These are phyloP conservation scores for Epistrophe eligans DNA, from an alignment of 2,888 invertebrate genomes.

Conservation along the genomic window DNA sequence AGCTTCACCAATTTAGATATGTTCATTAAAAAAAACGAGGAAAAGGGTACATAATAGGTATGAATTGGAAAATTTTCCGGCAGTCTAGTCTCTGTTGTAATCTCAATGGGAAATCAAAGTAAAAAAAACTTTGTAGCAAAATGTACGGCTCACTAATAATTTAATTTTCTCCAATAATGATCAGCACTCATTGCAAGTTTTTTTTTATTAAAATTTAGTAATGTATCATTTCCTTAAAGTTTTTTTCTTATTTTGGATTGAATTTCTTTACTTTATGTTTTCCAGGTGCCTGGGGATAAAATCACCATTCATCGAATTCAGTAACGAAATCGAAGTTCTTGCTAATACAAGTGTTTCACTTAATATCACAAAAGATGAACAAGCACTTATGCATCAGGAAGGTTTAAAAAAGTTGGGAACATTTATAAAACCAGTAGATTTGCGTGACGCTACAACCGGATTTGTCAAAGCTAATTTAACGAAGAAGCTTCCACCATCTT, in stretches of 20 bases:
- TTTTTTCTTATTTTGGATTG: neutral
- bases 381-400: slow-evolving; percentile 83
- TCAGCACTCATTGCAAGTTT: no score
- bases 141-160: no score
- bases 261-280: slow-evolving; percentile 32
- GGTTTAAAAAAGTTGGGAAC: slow-evolving; percentile 82
- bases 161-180: no score
- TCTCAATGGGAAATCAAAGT: no score
- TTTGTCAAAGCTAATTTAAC: slow-evolving; percentile 82
- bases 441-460: slow-evolving; percentile 82
- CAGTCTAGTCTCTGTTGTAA: no score
- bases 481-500: slow-evolving; percentile 79
- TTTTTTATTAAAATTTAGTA: no score
- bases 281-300: slow-evolving; percentile 82
- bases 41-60: no score
- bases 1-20: neutral
- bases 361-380: slow-evolving; percentile 83
- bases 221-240: no score
- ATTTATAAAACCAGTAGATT: slow-evolving; percentile 83
- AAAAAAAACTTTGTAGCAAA: no score
- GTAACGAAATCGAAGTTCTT: slow-evolving; percentile 81
- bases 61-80: no score
- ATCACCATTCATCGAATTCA: slow-evolving; percentile 84
- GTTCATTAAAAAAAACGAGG: no score
- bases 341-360: slow-evolving; percentile 83